Percentiles rank a stretch among this genome's conserved stretches.
These are phyloP conservation scores for Mylabris phalerata DNA, from an alignment of 1,140 invertebrate species.

Conservation along the genomic window DNA sequence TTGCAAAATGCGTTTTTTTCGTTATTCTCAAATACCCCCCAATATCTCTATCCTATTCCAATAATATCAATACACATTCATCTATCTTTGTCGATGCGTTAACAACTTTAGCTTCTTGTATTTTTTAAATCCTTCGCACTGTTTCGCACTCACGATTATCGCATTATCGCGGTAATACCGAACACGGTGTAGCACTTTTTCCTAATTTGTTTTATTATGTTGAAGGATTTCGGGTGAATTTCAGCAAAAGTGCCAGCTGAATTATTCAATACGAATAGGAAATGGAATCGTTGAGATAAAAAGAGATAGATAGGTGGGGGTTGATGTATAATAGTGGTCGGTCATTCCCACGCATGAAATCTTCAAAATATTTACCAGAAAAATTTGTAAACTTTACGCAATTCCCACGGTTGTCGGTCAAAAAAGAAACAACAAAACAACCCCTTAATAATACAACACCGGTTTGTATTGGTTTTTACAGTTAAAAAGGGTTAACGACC, in stretches of 20 bases:
- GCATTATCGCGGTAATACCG: slow-evolving; percentile 13
- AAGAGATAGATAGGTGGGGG: background rate
- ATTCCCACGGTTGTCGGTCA: slow-evolving; percentile 6
- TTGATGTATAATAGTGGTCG: background rate
- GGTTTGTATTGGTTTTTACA: slow-evolving; percentile 1
- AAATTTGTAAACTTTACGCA: background rate
- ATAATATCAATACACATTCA: no score
- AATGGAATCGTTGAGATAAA: background rate
- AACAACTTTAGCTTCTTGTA: slow-evolving; percentile 6
- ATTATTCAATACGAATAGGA: slow-evolving; percentile 2
- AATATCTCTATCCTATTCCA: no score
- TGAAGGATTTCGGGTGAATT: background rate
- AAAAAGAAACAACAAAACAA: background rate
- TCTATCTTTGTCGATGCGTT: background rate
- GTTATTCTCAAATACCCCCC: no score
- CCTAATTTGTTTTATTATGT: slow-evolving; percentile 14
- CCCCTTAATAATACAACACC: background rate
- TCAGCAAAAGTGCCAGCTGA: background rate
- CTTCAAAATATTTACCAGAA: slow-evolving; percentile 5
- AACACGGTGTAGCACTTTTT: slow-evolving; percentile 14
- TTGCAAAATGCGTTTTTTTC: no score
- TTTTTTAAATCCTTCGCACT: slow-evolving; percentile 14
- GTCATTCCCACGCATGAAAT: slow-evolving; percentile 5
- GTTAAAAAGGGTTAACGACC: slow-evolving; percentile 9
- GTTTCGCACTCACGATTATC: slow-evolving; percentile 17